Base-by-base conservation (phyloP, 2,888 invertebrate species). In the Acleris sparsana region DNA sequence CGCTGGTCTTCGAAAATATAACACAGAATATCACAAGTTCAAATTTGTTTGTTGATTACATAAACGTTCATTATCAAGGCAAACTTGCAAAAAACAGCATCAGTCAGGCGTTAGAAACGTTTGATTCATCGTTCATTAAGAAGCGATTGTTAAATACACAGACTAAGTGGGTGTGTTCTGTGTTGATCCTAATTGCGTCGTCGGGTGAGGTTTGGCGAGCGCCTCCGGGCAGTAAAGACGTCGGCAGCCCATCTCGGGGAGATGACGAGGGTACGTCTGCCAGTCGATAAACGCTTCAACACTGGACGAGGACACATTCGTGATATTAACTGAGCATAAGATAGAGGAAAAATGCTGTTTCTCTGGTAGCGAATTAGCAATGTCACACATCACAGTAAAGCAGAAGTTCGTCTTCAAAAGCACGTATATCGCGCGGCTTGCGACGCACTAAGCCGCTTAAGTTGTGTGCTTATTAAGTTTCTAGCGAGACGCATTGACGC, bases 221-320 rank as follows among this genome's bases (percentile, higher is more conserved):
- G 71, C 70, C 70, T 67, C 69, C 67, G 68, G 74, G 82, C 82
- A 85, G 82, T 89, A 88, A 85, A 88, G 86, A 87, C 87, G 85
- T 79, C 85, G 84, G 83, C 75, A 86, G 78, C 76, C 72, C 65
- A 74, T 73, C 55, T 60, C 53, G 29, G 25, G 55, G 49, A 58
- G 20, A 48, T 78, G 83, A 83, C 73, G 77, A 80, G 77, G 78
- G 82, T 84, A 79, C 82, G 77, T 74, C 17, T 75, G 76, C 68
- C 78, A 74, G 74, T 75, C 72, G 77, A 78, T 78, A 74, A 74
- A 73, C 71, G 75, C 72, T 63, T 73, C 73, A 71, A 74, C 75
- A 73, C 71, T 71, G 33, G 61, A 71, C 71, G 74, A 73, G 76
- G 79, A 18, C 53, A 53, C 9, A 43, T 33, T 48, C 9, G n/a